phyloP scores from a whole-genome alignment of 1,140 invertebrate genomes.

The Drosophila ercepeae region DNA sequence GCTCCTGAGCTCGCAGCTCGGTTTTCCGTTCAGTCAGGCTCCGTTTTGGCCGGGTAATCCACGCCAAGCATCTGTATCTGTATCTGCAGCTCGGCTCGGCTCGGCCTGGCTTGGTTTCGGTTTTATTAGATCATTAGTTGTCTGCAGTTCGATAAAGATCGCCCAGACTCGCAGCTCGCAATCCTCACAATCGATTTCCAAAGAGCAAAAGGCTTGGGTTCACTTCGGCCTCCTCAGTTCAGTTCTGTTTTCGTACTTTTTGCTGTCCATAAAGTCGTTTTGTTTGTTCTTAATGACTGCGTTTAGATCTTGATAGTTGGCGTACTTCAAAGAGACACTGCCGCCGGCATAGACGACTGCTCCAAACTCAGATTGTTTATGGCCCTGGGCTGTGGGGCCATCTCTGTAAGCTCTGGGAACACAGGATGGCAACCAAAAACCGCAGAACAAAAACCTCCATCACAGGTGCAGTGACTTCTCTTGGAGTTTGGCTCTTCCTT shows the following conservation, averaged over 20 bases:
- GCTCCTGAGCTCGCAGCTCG: slow-evolving; percentile 32
- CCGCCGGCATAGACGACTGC: slow-evolving; percentile 61
- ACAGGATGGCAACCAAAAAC: slow-evolving; percentile 22
- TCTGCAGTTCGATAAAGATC: slow-evolving; percentile 81
- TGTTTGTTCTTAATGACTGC: slow-evolving; percentile 82
- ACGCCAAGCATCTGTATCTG: slow-evolving; percentile 39
- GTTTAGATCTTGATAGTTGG: slow-evolving; percentile 81
- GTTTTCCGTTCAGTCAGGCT: slow-evolving; percentile 50
- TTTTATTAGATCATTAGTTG: slow-evolving; percentile 84
- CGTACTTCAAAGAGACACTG: slow-evolving; percentile 72
- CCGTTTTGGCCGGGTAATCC: slow-evolving; percentile 62
- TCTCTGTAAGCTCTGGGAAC: background rate
- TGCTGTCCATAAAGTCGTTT: slow-evolving; percentile 82
- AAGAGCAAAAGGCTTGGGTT: slow-evolving; percentile 29
- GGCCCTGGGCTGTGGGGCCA: slow-evolving; percentile 39
- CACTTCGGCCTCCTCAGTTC: slow-evolving; percentile 33
- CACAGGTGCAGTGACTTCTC: slow-evolving; percentile 35
- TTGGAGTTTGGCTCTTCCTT: slow-evolving; percentile 2
- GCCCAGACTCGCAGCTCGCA: slow-evolving; percentile 51
- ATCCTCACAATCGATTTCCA: slow-evolving; percentile 58
- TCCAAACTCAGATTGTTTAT: slow-evolving; percentile 63
- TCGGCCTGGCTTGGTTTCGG: slow-evolving; percentile 62
- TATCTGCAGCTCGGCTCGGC: slow-evolving; percentile 51
- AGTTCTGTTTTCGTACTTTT: slow-evolving; percentile 58
- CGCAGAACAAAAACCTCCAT: slow-evolving; percentile 17